Evolutionary conservation across 2,113 vertebrate species (phyloP).

Genomic region (Orthonyx spaldingii): DNA sequence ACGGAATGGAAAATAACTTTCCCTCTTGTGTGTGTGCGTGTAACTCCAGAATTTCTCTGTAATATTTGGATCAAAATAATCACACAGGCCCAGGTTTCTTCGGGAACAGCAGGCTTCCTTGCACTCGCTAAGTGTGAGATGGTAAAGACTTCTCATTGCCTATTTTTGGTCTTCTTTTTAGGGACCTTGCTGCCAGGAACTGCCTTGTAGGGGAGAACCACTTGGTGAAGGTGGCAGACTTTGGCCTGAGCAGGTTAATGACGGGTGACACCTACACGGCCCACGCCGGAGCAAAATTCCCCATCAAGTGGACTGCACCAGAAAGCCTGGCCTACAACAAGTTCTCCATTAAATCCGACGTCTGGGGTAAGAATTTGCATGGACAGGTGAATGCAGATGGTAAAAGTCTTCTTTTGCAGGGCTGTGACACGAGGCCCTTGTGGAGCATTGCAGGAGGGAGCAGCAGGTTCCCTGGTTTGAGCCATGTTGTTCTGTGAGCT

Average conservation of each 20-base stretch:
- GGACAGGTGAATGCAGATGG: background rate
- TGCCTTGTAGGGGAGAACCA: constrained; percentile 98
- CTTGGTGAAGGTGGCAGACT: constrained; percentile 98
- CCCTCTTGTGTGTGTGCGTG: background rate
- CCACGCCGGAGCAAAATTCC: constrained; percentile 95
- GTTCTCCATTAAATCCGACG: constrained; percentile 98
- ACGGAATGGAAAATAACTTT: constrained; percentile 25
- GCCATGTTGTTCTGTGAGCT: background rate
- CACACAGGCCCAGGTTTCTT: constrained; percentile 19
- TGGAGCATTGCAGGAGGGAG: background rate
- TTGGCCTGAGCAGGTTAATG: constrained; percentile 95
- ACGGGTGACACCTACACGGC: constrained; percentile 95
- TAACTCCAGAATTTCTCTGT: background rate
- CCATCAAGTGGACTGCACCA: constrained; percentile 98
- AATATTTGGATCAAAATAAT: background rate
- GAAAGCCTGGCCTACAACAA: constrained; percentile 99
- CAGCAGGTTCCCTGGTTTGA: background rate
- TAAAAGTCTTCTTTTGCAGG: background rate
- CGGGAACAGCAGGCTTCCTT: background rate
- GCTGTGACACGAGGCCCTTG: background rate
- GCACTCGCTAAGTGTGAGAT: background rate
- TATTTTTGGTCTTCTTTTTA: constrained; percentile 42
- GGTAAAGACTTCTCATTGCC: background rate
- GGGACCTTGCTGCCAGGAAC: constrained; percentile 96
- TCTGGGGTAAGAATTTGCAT: constrained; percentile 87